Base-by-base conservation (phyloP, 2,113 vertebrate species). In the Tetrao urogallus region DNA sequence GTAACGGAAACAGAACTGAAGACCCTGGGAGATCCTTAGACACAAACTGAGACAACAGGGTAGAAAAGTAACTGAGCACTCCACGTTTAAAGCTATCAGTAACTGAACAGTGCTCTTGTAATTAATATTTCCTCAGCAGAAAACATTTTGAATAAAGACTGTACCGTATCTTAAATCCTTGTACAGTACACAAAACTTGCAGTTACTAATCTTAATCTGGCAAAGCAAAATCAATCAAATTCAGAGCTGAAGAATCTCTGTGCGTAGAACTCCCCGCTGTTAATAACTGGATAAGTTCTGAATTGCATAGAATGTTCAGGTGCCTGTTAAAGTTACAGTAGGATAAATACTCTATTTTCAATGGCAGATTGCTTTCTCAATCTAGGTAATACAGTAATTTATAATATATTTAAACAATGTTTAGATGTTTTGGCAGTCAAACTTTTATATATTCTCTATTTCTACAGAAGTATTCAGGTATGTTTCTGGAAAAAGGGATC, bases 291-390 rank as follows among this genome's bases (percentile, higher is more conserved):
- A 80, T 36, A 63, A 85, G 27, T 88, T 87, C 7, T 75, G 52
- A 96, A 67, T 64, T 87, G 61, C 28, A 38, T 72, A 77, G 92
- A 83, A 78, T 88, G 89, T 50, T 75, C 66, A 97, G 76, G 89
- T 91, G 92, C 70, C 67, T 94, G 89, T 92, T 61, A 84, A 95
- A 94, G 72, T 82, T 87, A 71, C 32, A 88, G 95, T 18, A 96
- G 89, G 96, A 96, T 97, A 97, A 97, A 97, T 97, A 60, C 86
- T 92, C 74, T 73, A 60, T 89, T 92, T 69, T 73, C 27, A 95
- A 77, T 92, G 92, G 82, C 95, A 92, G 54, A 88, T 86, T 93
- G 74, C 71, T 90, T 94, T 95, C 72, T 91, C 32, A 93, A 61
- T 74, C 75, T 92, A 93, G 67, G 82, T 93, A 89, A 54, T 88